These are phyloP conservation scores for Crotalus helleri DNA, from an alignment of 2,113 vertebrate genomes.

Conservation along the genomic window DNA sequence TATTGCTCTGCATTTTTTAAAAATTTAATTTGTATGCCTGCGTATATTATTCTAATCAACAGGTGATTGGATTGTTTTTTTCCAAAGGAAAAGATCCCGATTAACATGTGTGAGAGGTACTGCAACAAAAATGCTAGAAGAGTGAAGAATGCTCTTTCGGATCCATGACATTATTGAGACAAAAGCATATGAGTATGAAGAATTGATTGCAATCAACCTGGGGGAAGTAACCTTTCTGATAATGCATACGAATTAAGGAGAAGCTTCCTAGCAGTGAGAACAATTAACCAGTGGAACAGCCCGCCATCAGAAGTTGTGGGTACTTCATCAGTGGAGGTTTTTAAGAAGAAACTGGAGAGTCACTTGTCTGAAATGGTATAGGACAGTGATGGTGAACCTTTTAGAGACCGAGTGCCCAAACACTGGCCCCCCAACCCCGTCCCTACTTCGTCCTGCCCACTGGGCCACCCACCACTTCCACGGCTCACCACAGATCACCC, in stretches of 20 bases:
- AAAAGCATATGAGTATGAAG: not conserved
- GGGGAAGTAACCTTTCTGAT: not conserved
- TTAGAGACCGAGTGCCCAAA: too few relatives aligned
- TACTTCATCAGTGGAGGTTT: not conserved
- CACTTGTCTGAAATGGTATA: not conserved
- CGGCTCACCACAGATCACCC: too few relatives aligned
- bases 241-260: not conserved
- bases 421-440: too few relatives aligned
- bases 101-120: not conserved
- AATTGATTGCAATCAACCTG: not conserved
- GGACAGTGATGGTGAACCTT: too few relatives aligned
- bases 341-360: not conserved
- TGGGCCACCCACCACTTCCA: too few relatives aligned
- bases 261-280: not conserved
- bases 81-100: not conserved
- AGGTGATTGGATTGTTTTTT: not conserved
- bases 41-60: not conserved
- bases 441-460: too few relatives aligned
- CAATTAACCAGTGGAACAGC: not conserved
- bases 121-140: not conserved
- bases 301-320: too few relatives aligned
- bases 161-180: not conserved
- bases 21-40: not conserved
- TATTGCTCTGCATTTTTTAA: not conserved
- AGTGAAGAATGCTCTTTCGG: not conserved